Base-by-base conservation (phyloP, 2,888 invertebrate species). In the Sussaba pulchella region DNA sequence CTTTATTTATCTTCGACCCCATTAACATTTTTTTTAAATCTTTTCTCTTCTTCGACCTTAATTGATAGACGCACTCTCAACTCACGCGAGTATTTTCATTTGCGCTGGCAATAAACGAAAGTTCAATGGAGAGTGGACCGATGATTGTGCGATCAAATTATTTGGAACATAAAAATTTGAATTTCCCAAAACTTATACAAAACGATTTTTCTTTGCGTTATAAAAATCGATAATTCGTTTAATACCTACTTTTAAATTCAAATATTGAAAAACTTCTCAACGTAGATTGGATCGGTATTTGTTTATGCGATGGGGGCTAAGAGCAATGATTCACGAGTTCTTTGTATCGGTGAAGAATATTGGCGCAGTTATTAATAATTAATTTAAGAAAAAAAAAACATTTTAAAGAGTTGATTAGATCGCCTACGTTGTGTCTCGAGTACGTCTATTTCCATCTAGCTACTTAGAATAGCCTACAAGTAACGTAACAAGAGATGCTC, bases 401-500 rank as follows among this genome's bases (percentile, higher is more conserved):
- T 6, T 39, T 10, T 9, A 45, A 9, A 21, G 26, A n/a, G 14
- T 57, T 43, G 17, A 57, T 70, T 78, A 78, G 59, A 72, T 75
- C 45, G 63, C 43, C 67, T 63, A 71, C 50, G 61, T 70, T 73
- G 54, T 54, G 66, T 64, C 77, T 77, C 67, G 50, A 77, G 78
- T 80, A 69, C 54, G 47, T 74, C 26, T 71, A 59, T 81, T 64
- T 67, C 26, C 64, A 63, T 41, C 14, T 79, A 83, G 81, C 43
- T 83, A 41, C 61, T 74, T 89, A 89, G 89, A 89, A 83, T 88
- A 88, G 87, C 77, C 71, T 82, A 85, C 76, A 85, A 85, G 86
- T 88, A 87, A 86, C 82, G 85, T 87, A 88, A 86, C 74, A 67
- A 83, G 78, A 85, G 52, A 81, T 75, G 76, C 83, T 67, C 10